Evolutionary conservation across 2,888 invertebrate genomes (phyloP).

Genomic region (Gnatocerus cornutus): DNA sequence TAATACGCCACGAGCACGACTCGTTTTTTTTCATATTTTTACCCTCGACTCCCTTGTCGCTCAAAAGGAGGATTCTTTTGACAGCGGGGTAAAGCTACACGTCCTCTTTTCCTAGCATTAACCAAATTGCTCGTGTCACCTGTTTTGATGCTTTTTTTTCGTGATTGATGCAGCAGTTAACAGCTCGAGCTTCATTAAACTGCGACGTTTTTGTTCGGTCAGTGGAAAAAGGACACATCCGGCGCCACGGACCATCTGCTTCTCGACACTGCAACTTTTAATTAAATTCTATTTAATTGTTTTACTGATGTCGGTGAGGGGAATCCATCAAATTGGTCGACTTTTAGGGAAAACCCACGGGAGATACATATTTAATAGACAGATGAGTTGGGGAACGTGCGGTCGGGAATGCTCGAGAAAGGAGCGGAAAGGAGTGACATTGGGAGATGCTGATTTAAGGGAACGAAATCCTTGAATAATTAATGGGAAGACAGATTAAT

Average conservation of each 20-base stretch:
- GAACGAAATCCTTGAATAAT: too few species aligned
- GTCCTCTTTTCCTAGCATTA: not conserved
- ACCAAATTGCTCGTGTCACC: slow-evolving; percentile 24
- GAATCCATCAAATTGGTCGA: too few species aligned
- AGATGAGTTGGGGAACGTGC: too few species aligned
- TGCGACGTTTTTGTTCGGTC: slow-evolving; percentile 56
- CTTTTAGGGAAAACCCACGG: too few species aligned
- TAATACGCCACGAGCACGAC: slow-evolving; percentile 17
- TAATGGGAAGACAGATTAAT: too few species aligned
- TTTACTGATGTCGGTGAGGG: too few species aligned
- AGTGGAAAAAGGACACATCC: slow-evolving; percentile 56
- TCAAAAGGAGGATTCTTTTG: not conserved
- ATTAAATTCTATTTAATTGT: slow-evolving; percentile 28
- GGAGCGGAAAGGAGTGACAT: too few species aligned
- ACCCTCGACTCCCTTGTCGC: not conserved
- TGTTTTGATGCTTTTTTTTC: slow-evolving; percentile 17
- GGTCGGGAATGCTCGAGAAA: too few species aligned
- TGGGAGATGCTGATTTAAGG: too few species aligned
- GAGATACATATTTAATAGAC: too few species aligned
- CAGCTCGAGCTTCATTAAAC: slow-evolving; percentile 52
- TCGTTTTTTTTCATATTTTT: not conserved
- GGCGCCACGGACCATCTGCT: slow-evolving; percentile 41
- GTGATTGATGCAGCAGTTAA: too few species aligned
- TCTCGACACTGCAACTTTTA: slow-evolving; percentile 26
- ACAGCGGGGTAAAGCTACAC: not conserved